A percentile compares a stretch with the other conserved stretches of the same genome.
These are phyloP conservation scores for Isoperla grammatica DNA, from an alignment of 2,888 invertebrate species.

Conservation along the genomic window DNA sequence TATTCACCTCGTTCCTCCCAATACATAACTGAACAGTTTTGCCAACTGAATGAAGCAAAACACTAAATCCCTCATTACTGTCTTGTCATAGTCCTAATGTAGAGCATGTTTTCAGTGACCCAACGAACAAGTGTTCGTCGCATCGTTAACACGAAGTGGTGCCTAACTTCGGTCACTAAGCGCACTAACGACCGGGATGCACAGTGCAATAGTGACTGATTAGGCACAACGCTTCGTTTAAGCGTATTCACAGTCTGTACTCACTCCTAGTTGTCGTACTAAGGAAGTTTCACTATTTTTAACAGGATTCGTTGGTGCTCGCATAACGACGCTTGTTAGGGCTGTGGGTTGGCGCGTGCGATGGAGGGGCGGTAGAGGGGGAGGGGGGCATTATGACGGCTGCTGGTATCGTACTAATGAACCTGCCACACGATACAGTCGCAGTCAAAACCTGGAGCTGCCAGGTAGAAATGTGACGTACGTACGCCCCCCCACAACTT, in stretches of 20 bases:
- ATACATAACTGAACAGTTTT: too few relatives aligned
- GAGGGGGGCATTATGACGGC: constrained; percentile 36
- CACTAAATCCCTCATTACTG: too few relatives aligned
- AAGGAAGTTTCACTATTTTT: constrained; percentile 29
- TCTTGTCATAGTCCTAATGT: too few relatives aligned
- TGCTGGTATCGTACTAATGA: constrained; percentile 37
- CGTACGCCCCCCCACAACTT: too few relatives aligned
- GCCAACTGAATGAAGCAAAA: too few relatives aligned
- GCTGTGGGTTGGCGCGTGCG: constrained; percentile 38
- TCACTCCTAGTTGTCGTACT: constrained; percentile 25
- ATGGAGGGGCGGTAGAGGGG: constrained; percentile 33
- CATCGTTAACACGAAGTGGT: too few relatives aligned
- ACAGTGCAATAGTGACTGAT: not conserved
- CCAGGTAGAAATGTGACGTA: too few relatives aligned
- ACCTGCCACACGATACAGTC: constrained; percentile 33
- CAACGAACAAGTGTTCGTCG: too few relatives aligned
- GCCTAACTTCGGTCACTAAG: too few relatives aligned
- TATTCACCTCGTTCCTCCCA: too few relatives aligned
- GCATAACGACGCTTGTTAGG: constrained; percentile 42
- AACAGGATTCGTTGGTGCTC: constrained; percentile 29
- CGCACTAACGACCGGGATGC: not conserved
- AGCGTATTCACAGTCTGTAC: constrained; percentile 28
- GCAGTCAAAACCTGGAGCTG: not conserved
- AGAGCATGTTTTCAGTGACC: too few relatives aligned
- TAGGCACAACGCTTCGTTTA: constrained; percentile 20